Percentiles rank a stretch among this genome's conserved stretches.
phyloP scores from a whole-genome alignment of 2,888 invertebrate species.

The Alloscopus bannaensis region DNA sequence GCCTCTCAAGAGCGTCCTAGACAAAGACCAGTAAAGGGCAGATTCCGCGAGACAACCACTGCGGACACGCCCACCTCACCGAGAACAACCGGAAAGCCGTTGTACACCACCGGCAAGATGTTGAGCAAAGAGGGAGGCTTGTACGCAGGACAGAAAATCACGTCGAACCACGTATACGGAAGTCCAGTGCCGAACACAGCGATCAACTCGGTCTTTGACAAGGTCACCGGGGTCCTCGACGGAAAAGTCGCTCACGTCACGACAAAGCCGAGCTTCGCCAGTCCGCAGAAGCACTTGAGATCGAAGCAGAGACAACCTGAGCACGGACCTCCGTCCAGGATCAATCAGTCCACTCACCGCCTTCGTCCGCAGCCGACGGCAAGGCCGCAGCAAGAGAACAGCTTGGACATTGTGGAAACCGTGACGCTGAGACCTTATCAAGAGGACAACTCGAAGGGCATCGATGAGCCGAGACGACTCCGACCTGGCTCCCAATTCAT shows the following conservation, averaged over 20 bases:
- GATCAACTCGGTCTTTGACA: constrained; percentile 67
- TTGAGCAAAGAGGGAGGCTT: constrained; percentile 71
- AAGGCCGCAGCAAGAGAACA: constrained; percentile 32
- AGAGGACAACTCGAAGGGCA: background rate
- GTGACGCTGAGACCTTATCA: constrained; percentile 35
- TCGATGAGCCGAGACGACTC: constrained; percentile 31
- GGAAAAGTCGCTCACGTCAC: constrained; percentile 36
- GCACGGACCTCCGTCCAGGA: constrained; percentile 41
- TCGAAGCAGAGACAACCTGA: constrained; percentile 42
- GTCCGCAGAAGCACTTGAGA: constrained; percentile 37
- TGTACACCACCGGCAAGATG: constrained; percentile 71
- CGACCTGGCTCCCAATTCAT: constrained; percentile 43
- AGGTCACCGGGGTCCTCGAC: constrained; percentile 60
- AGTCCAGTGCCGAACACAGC: constrained; percentile 68
- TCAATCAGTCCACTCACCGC: background rate
- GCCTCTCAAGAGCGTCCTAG: constrained; percentile 24
- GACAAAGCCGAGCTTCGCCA: constrained; percentile 36
- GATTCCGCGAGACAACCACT: constrained; percentile 55
- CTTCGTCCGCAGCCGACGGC: constrained; percentile 23
- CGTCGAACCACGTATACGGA: constrained; percentile 67
- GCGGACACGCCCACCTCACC: constrained; percentile 47
- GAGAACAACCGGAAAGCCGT: constrained; percentile 69
- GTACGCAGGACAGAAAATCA: constrained; percentile 70
- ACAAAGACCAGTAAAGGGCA: constrained; percentile 16
- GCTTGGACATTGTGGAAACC: constrained; percentile 51